Conservation (phyloP, 92 coral and sea anemone species). For the Palythoa grandiflora region DNA sequence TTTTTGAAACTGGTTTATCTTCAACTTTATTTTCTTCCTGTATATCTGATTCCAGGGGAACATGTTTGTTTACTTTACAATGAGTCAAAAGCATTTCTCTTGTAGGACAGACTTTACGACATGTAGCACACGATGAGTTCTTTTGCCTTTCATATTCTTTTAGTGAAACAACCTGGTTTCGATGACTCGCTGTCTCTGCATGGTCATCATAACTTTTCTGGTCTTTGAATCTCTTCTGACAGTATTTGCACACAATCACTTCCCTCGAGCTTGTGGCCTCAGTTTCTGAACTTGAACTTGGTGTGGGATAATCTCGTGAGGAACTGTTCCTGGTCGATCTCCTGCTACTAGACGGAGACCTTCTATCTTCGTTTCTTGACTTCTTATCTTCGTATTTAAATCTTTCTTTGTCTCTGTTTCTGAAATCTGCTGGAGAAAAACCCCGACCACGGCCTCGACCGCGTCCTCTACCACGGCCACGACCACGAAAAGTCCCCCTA, state of each 20-base stretch:
- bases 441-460: slow-evolving; percentile 24
- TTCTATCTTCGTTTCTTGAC: slow-evolving; percentile 56
- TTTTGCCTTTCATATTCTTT: slow-evolving; percentile 48
- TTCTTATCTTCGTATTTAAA: background rate
- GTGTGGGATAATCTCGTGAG: background rate
- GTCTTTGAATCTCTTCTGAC: slow-evolving; percentile 63
- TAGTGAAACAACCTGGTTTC: slow-evolving; percentile 46
- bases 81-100: slow-evolving; percentile 51
- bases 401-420: slow-evolving; percentile 9
- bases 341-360: slow-evolving; percentile 45
- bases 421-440: slow-evolving; percentile 7
- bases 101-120: slow-evolving; percentile 50
- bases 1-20: slow-evolving; percentile 12
- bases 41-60: slow-evolving; percentile 47
- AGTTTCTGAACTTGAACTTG: slow-evolving; percentile 33
- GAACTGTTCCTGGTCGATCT: background rate
- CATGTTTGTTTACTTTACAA: slow-evolving; percentile 51
- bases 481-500: slow-evolving; percentile 28
- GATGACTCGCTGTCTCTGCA: slow-evolving; percentile 56
- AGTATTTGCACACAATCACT: slow-evolving; percentile 56
- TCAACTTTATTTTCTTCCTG: slow-evolving; percentile 17
- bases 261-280: slow-evolving; percentile 36
- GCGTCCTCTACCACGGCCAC: slow-evolving; percentile 35
- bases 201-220: slow-evolving; percentile 49
- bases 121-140: slow-evolving; percentile 52